These are phyloP conservation scores for Tachina grossa DNA, from an alignment of 2,888 invertebrate species.

Conservation along the genomic window DNA sequence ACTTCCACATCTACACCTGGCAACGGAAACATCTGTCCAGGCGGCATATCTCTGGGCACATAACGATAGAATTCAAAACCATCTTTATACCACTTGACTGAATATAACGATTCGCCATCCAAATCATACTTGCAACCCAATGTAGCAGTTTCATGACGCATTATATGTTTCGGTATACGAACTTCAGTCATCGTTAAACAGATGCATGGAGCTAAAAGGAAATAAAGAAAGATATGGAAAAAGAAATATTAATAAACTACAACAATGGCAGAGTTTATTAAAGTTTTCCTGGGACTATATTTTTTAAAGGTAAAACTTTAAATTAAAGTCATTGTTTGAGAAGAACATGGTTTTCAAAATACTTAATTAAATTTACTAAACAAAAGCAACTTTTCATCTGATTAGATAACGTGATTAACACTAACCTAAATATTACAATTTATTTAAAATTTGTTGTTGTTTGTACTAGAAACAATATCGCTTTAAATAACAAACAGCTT, in stretches of 20 bases:
- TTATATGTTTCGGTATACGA: slow-evolving; percentile 91
- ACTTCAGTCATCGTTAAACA: slow-evolving; percentile 89
- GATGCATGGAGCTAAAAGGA: slow-evolving; percentile 83
- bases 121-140: slow-evolving; percentile 93
- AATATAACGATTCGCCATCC: slow-evolving; percentile 91
- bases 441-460: slow-evolving; percentile 34
- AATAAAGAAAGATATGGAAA: slow-evolving; percentile 77
- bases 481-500: slow-evolving; percentile 28
- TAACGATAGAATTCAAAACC: slow-evolving; percentile 94
- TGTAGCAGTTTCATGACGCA: slow-evolving; percentile 89
- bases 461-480: slow-evolving; percentile 6
- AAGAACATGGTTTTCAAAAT: neutral
- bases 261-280: slow-evolving; percentile 17
- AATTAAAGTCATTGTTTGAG: slow-evolving; percentile 15
- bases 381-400: neutral
- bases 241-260: slow-evolving; percentile 28
- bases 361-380: slow-evolving; percentile 55
- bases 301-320: slow-evolving; percentile 12
- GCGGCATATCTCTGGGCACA: slow-evolving; percentile 92
- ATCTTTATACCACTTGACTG: slow-evolving; percentile 96
- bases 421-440: slow-evolving; percentile 20
- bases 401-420: slow-evolving; percentile 11
- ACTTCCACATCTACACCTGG: slow-evolving; percentile 94
- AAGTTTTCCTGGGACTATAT: neutral
- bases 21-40: slow-evolving; percentile 89